Percentiles rank a stretch among this genome's conserved stretches.
These are phyloP conservation scores for Agapornis canus DNA, from an alignment of 2,797 vertebrate genomes.

Conservation along the genomic window DNA sequence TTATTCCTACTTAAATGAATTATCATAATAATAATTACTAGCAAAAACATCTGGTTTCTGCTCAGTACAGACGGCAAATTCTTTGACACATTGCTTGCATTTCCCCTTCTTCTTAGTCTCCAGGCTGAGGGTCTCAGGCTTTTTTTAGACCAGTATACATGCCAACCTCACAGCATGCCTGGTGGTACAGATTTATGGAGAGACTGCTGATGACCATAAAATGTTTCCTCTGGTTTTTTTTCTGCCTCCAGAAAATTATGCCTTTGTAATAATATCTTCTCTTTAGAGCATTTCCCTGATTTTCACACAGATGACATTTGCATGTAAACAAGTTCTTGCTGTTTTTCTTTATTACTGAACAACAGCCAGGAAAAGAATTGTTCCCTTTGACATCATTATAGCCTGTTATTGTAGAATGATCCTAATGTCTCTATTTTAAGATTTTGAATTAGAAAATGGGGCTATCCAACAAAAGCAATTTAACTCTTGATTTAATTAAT, in stretches of 20 bases:
- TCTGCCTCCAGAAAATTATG: neutral
- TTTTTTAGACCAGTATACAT: constrained; percentile 31
- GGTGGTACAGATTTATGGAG: constrained; percentile 2
- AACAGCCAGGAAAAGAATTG: neutral
- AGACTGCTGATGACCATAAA: constrained; percentile 1
- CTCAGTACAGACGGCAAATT: constrained; percentile 48
- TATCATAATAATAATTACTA: constrained; percentile 80
- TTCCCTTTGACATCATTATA: neutral
- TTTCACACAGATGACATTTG: constrained; percentile 45
- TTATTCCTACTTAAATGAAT: constrained; percentile 80
- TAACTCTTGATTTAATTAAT: neutral
- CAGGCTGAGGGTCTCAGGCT: constrained; percentile 25
- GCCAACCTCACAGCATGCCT: neutral
- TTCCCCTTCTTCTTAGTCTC: constrained; percentile 23
- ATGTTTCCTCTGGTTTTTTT: neutral
- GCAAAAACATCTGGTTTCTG: constrained; percentile 77
- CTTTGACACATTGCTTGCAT: constrained; percentile 51
- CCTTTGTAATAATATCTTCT: neutral
- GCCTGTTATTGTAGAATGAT: neutral
- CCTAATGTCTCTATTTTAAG: neutral
- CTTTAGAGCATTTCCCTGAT: constrained; percentile 4
- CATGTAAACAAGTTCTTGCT: constrained; percentile 35
- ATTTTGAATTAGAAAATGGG: neutral
- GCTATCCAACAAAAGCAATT: neutral
- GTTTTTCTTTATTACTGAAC: neutral